phyloP scores from a whole-genome alignment of 2,797 vertebrate genomes.

The Natrix natrix region DNA sequence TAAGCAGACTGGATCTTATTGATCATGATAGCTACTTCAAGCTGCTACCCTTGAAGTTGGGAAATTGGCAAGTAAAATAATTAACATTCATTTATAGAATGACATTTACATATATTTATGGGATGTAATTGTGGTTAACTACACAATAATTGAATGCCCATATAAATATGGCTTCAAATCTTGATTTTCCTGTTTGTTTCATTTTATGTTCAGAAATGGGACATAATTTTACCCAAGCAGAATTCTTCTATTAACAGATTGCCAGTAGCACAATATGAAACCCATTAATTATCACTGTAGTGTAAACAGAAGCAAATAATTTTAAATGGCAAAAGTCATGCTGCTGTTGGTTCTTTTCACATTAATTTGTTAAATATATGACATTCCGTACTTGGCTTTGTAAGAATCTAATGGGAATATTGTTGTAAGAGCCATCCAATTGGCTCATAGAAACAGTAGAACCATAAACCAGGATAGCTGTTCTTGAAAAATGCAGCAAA shows the following conservation, averaged over 20 bases:
- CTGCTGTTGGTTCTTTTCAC: background rate
- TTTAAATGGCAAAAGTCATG: background rate
- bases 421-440: background rate
- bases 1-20: background rate
- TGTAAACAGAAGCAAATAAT: background rate
- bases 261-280: background rate
- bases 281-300: background rate
- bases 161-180: background rate
- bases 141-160: background rate
- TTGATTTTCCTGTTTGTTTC: background rate
- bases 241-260: background rate
- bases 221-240: background rate
- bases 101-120: background rate
- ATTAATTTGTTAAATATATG: background rate
- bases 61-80: conserved; percentile 19
- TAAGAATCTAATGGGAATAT: background rate
- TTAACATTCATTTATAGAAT: background rate
- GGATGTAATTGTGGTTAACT: background rate
- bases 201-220: background rate
- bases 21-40: background rate
- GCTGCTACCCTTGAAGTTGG: background rate
- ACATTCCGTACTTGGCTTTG: background rate
- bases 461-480: background rate
- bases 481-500: background rate
- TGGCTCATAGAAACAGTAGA: background rate